Conservation (phyloP, 2,888 invertebrate species). For the Holacanthella duospinosa region DNA sequence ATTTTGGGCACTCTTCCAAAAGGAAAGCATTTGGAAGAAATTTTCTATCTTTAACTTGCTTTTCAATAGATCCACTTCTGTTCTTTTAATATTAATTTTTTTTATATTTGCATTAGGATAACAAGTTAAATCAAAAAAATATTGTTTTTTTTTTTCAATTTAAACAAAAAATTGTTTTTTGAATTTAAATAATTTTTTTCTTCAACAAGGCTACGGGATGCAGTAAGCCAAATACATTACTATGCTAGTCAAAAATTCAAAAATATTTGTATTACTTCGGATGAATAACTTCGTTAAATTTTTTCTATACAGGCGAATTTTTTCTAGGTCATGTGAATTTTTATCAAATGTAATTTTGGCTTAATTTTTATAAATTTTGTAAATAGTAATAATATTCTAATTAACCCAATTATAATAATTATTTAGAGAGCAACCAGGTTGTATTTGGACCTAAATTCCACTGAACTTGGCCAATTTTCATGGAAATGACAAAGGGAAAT, state of each 20-base stretch:
- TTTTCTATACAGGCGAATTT: constrained; percentile 57
- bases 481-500: constrained; percentile 56
- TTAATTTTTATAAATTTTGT: too few species aligned
- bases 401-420: neutral
- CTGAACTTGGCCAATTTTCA: constrained; percentile 42
- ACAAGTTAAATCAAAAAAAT: too few species aligned
- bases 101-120: too few species aligned
- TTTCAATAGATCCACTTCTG: too few species aligned
- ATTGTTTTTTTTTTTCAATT: too few species aligned
- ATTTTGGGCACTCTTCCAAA: too few species aligned
- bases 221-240: neutral
- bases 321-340: constrained; percentile 79
- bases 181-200: too few species aligned
- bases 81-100: too few species aligned
- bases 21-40: too few species aligned
- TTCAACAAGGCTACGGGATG: constrained; percentile 69
- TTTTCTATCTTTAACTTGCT: too few species aligned
- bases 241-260: neutral
- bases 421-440: constrained; percentile 66
- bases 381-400: too few species aligned
- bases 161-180: too few species aligned
- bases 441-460: constrained; percentile 64
- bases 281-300: neutral
- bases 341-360: constrained; percentile 63
- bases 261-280: neutral